Conservation (phyloP, 2,113 vertebrate genomes). For the Myotis davidii region DNA sequence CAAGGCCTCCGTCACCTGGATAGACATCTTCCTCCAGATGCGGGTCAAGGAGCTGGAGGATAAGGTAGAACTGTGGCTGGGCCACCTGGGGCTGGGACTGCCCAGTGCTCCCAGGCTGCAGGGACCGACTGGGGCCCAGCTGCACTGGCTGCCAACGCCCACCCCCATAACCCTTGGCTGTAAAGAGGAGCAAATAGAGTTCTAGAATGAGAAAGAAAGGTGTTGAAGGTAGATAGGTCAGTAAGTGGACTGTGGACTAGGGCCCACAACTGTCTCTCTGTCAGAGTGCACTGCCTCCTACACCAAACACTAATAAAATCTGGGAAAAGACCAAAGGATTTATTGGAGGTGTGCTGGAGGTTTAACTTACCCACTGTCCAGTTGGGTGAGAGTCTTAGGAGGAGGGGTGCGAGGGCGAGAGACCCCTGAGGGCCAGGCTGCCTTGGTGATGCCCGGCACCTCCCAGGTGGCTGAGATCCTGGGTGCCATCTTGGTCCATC, state of each 20-base stretch:
- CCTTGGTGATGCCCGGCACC: fast-evolving
- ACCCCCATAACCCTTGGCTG: background rate
- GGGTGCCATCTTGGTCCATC: slow-evolving; percentile 66
- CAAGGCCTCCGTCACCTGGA: slow-evolving; percentile 70
- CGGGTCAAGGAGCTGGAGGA: slow-evolving; percentile 74
- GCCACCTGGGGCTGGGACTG: background rate
- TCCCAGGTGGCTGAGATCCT: slow-evolving; percentile 72
- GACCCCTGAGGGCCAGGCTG: fast-evolving
- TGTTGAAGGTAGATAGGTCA: background rate
- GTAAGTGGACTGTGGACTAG: background rate
- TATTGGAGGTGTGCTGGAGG: background rate
- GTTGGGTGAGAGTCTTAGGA: background rate
- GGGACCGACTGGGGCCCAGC: background rate
- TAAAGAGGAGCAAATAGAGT: background rate
- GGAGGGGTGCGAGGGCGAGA: background rate
- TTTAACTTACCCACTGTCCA: fast-evolving
- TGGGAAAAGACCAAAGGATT: background rate
- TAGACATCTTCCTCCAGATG: slow-evolving; percentile 68
- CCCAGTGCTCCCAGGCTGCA: no score
- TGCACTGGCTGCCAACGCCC: fast-evolving
- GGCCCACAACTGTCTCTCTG: fast-evolving
- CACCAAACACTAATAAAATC: background rate
- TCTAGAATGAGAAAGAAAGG: background rate
- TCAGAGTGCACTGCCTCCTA: fast-evolving
- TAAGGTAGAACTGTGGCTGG: background rate